Percentiles rank a stretch among this genome's conserved stretches.
Conservation (phyloP, 2,888 invertebrate species). For the Phortica okadai region DNA sequence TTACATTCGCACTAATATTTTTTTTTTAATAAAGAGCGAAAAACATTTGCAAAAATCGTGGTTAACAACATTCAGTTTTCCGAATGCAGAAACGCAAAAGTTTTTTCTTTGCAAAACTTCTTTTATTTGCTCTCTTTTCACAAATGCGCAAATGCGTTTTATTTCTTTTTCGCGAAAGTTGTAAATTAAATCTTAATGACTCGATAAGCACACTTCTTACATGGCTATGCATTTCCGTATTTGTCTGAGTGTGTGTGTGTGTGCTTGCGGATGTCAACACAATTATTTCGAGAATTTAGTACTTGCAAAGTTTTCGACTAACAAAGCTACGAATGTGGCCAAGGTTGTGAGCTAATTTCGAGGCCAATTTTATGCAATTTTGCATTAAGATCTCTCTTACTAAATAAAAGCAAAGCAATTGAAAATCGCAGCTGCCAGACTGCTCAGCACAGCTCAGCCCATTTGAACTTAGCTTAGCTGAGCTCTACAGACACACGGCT, state of each 20-base stretch:
- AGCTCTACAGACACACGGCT: not conserved
- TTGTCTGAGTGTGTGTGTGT: not conserved
- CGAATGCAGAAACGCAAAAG: no score
- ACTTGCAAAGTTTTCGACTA: no score
- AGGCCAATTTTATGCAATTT: not conserved
- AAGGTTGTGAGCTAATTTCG: conserved; percentile 4
- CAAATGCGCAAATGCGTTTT: not conserved
- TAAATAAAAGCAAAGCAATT: no score
- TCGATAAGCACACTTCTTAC: conserved; percentile 36
- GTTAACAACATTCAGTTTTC: no score
- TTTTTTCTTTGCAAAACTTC: not conserved
- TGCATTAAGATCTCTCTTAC: not conserved
- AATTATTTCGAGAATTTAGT: no score
- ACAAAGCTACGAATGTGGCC: not conserved
- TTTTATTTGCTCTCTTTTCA: not conserved
- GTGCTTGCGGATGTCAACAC: not conserved
- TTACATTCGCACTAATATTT: no score
- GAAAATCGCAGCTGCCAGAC: no score
- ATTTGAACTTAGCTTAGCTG: no score
- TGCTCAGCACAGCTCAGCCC: no score
- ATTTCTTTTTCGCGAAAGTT: conserved; percentile 26
- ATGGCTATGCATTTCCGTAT: not conserved
- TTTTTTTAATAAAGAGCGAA: no score
- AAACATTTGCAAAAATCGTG: no score
- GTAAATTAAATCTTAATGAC: conserved; percentile 54